Percentiles rank a stretch among this genome's conserved stretches.
Evolutionary conservation across 2,888 invertebrate species (phyloP).

Genomic region (Eupithecia insigniata): DNA sequence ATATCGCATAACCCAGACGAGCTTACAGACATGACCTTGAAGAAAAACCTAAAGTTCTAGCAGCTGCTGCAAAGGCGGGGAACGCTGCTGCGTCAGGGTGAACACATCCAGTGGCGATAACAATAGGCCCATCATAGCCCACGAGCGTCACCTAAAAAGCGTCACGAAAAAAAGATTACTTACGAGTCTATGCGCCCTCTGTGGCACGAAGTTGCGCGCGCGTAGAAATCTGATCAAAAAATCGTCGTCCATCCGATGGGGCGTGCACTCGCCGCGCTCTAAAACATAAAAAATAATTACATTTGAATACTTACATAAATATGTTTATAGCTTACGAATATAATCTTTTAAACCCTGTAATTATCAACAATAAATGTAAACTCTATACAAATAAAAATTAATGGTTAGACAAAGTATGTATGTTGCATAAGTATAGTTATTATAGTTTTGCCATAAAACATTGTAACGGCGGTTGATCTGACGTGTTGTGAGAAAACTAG

Average conservation of each 20-base stretch:
- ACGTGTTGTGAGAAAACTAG: neutral
- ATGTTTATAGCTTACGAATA: neutral
- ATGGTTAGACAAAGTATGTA: conserved; percentile 1
- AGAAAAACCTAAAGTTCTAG: neutral
- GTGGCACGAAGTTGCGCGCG: conserved; percentile 88
- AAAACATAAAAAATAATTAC: conserved; percentile 54
- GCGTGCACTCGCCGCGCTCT: conserved; percentile 90
- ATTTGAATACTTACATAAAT: neutral
- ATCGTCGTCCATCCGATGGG: conserved; percentile 90
- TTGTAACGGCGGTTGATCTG: neutral
- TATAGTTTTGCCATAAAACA: conserved; percentile 4
- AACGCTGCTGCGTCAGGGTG: too few species aligned
- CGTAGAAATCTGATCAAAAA: conserved; percentile 90
- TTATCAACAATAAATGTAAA: conserved; percentile 5
- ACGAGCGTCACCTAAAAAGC: too few species aligned
- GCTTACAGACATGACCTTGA: neutral
- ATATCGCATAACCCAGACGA: neutral
- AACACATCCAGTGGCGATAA: too few species aligned
- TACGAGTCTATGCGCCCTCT: conserved; percentile 90
- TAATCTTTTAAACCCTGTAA: neutral
- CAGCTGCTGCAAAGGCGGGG: neutral
- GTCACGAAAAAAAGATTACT: conserved; percentile 50
- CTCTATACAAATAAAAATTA: conserved; percentile 2
- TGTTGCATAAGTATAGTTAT: neutral
- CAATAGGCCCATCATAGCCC: too few species aligned